Evolutionary conservation across 2,888 invertebrate species (phyloP), one percentile per base, ranked within the genome.

Genomic region (Limnephilus auricula): DNA sequence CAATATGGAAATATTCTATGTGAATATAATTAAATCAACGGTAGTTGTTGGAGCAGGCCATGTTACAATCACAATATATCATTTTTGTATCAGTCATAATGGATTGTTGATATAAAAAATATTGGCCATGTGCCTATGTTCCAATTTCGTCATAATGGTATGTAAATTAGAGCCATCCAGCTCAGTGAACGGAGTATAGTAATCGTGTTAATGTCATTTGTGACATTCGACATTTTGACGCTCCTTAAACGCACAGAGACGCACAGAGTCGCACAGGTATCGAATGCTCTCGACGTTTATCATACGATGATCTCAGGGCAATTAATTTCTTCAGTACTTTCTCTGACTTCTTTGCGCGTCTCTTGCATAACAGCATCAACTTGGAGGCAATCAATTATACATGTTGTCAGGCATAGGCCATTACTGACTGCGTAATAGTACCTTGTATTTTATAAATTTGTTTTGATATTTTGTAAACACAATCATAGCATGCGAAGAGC

Each of bases 231-330:
- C 85, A 45, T 85, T 85, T n/a, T 40, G 85, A 85, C 85, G 34
- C 82, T 82, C 82, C 82, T 34, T 85, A 40, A 85, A 85, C 45
- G 85, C 25, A 37, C 85, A 45, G 34, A 65, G 40, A 85, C 45
- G 85, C 25, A 37, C 85, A 45, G 34, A 65, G 40, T 85, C 40
- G 45, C 30, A 30, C 40, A 85, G 65, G 65, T 65, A 65, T 65
- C 65, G 40, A 30, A 85, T 85, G 37, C 34, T 45, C 30, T 25
- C 30, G 30, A 15, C 78, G 34, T 78, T 87, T 87, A 87, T 87
- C 87, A 78, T 32, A 32, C 65, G 87, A 78, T 87, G 87, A 87
- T 87, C 87, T 87, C 87, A 65, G 87, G 87, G 78, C 87, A 87
- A 87, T 87, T 65, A 87, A 87, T 87, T 87, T 78, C 32, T 32